Percentiles rank a stretch among this genome's conserved stretches.
These are phyloP conservation scores for Ochropleura plecta DNA, from an alignment of 2,888 invertebrate species.

Conservation along the genomic window DNA sequence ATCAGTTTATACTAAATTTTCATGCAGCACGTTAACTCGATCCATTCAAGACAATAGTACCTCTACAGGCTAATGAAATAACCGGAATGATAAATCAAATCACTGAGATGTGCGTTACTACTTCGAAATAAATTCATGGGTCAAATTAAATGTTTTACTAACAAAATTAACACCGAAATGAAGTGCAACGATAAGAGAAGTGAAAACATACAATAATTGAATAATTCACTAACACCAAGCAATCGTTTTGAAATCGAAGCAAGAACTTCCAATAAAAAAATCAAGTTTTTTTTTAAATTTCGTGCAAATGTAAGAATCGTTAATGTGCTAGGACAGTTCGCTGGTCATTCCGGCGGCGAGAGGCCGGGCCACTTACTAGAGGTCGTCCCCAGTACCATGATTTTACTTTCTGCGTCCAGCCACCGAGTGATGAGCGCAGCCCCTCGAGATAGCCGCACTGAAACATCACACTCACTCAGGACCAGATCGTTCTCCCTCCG, in stretches of 20 bases:
- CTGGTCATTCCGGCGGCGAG: constrained; percentile 84
- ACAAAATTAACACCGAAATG: constrained; percentile 84
- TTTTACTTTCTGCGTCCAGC: constrained; percentile 99
- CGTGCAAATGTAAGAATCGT: constrained; percentile 88
- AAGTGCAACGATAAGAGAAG: constrained; percentile 87
- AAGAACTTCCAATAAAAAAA: constrained; percentile 83
- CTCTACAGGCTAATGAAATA: constrained; percentile 85
- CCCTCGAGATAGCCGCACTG: constrained; percentile 98
- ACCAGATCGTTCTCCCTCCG: constrained; percentile 79
- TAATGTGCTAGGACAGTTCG: constrained; percentile 89
- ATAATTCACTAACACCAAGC: constrained; percentile 87
- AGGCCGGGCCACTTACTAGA: constrained; percentile 95
- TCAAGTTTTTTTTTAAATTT: constrained; percentile 76
- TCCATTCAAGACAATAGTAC: constrained; percentile 81
- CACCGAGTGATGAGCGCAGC: constrained; percentile 98
- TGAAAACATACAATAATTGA: constrained; percentile 83
- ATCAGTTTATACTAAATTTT: constrained; percentile 70
- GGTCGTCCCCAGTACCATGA: constrained; percentile 99
- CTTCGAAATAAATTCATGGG: constrained; percentile 75
- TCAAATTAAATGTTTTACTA: constrained; percentile 73
- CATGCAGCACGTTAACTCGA: constrained; percentile 85
- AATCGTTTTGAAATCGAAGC: constrained; percentile 85
- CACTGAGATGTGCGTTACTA: constrained; percentile 79
- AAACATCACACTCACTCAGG: constrained; percentile 91
- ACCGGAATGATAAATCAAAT: constrained; percentile 78